These are phyloP conservation scores for Drosophila neoperkinsi DNA, from an alignment of 2,888 invertebrate species.

Conservation along the genomic window DNA sequence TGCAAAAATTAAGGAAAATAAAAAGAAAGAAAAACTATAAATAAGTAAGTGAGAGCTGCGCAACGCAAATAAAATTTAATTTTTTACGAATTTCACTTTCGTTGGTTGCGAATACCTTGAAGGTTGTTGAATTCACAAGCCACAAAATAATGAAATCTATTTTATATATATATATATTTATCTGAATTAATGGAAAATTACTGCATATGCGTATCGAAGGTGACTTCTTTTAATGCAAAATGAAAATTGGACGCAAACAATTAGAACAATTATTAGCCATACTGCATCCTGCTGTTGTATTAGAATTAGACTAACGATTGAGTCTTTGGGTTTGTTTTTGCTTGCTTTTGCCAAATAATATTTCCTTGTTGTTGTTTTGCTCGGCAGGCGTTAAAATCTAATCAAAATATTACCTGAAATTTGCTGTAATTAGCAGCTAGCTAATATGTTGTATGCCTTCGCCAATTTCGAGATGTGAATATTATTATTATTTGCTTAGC, in stretches of 20 bases:
- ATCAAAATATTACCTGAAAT: conserved; percentile 40
- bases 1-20: conserved; percentile 7
- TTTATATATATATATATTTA: conserved; percentile 13
- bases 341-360: not conserved
- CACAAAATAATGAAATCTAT: conserved; percentile 8
- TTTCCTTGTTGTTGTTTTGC: conserved; percentile 14
- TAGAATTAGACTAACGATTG: conserved; percentile 8
- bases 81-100: conserved; percentile 62
- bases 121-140: conserved; percentile 8
- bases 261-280: conserved; percentile 2
- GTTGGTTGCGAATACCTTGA: conserved; percentile 29
- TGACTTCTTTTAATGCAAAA: not conserved
- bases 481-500: conserved; percentile 12
- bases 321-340: not conserved
- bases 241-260: not conserved
- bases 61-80: conserved; percentile 37
- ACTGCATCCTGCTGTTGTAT: conserved; percentile 1
- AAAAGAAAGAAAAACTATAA: conserved; percentile 50
- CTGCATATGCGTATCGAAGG: conserved; percentile 12
- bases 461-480: conserved; percentile 6
- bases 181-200: conserved; percentile 47
- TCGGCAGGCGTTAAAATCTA: conserved; percentile 35
- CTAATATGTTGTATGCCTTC: conserved; percentile 49
- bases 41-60: conserved; percentile 38
- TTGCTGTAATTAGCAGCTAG: conserved; percentile 57